Evolutionary conservation across 2,797 vertebrate genomes (phyloP).

Genomic region (Micrastur ruficollis): DNA sequence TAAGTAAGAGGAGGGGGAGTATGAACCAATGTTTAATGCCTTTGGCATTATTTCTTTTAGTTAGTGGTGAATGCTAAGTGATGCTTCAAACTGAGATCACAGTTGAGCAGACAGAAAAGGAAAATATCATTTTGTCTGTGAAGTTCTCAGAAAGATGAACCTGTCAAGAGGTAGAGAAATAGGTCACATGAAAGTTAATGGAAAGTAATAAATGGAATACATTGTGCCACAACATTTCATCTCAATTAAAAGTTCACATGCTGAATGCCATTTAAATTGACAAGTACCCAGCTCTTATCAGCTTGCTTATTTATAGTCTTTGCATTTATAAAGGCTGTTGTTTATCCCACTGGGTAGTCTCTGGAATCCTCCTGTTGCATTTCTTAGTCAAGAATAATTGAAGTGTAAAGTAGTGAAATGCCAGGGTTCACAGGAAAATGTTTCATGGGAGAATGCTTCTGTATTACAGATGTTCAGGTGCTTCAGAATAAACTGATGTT

Average conservation of each 20-base stretch:
- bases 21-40: conserved; percentile 14
- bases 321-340: conserved; percentile 49
- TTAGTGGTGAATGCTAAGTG: conserved; percentile 39
- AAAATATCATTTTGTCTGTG: conserved; percentile 32
- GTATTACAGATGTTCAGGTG: conserved; percentile 12
- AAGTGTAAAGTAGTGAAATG: conserved; percentile 51
- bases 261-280: conserved; percentile 60
- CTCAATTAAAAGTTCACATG: conserved; percentile 70
- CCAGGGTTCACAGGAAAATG: conserved; percentile 52
- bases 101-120: conserved; percentile 31
- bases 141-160: conserved; percentile 65
- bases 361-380: conserved; percentile 52
- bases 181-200: conserved; percentile 64
- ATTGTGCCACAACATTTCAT: conserved; percentile 33
- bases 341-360: conserved; percentile 55
- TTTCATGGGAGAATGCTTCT: neutral
- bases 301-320: conserved; percentile 16
- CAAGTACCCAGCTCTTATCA: conserved; percentile 26
- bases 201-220: conserved; percentile 58
- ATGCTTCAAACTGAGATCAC: conserved; percentile 67
- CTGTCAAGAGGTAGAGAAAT: conserved; percentile 62
- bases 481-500: neutral
- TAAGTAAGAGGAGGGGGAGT: neutral
- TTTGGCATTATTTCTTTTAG: conserved; percentile 51
- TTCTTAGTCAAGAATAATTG: conserved; percentile 55